A percentile compares a stretch with the other conserved stretches of the same genome.
Conservation (phyloP, 2,113 vertebrate genomes). For the Phainopepla nitens region DNA sequence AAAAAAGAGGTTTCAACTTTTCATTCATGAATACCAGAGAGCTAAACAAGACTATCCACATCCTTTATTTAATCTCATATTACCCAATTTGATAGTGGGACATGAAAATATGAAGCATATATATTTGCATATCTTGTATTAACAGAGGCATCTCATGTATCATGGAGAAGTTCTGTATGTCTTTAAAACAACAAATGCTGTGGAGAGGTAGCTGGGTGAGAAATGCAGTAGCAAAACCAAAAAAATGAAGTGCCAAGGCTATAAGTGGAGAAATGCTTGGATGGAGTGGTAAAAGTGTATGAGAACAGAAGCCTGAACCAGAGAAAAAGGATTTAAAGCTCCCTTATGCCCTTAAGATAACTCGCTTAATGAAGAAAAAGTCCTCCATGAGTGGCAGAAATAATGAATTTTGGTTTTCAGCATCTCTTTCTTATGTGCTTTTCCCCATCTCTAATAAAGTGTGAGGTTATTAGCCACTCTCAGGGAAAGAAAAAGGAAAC, state of each 20-base stretch:
- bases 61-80: background rate
- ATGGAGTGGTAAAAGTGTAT: background rate
- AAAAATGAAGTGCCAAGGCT: background rate
- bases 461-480: conserved; percentile 19
- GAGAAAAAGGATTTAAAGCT: conserved; percentile 22
- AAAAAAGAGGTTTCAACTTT: background rate
- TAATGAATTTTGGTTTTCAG: conserved; percentile 43
- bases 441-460: conserved; percentile 26
- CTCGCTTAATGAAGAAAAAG: conserved; percentile 4
- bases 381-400: conserved; percentile 23
- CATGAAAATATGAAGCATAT: background rate
- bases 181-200: background rate
- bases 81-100: background rate
- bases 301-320: background rate
- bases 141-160: background rate
- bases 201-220: background rate
- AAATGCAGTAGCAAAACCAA: background rate
- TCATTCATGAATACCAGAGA: background rate
- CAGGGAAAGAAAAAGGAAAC: background rate
- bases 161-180: background rate
- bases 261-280: background rate
- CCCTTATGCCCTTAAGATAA: background rate
- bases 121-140: background rate
- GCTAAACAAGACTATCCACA: background rate
- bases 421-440: conserved; percentile 3